Percentiles rank a stretch among this genome's conserved stretches.
These are phyloP conservation scores for Chironomus riparius DNA, from an alignment of 2,888 invertebrate genomes.

Conservation along the genomic window DNA sequence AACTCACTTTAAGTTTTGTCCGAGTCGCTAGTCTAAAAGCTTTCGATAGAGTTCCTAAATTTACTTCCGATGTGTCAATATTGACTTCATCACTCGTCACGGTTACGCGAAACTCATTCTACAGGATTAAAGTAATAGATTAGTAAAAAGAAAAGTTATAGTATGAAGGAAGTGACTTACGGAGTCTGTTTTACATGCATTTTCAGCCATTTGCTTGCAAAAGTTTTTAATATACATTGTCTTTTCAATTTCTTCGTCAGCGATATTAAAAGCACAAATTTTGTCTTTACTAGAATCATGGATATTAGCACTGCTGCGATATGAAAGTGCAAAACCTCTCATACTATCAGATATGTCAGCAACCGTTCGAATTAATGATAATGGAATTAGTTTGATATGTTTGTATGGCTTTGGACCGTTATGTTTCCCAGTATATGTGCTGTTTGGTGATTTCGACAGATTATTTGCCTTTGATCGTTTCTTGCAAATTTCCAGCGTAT, in stretches of 20 bases:
- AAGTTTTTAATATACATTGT: conserved; percentile 68
- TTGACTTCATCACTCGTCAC: conserved; percentile 61
- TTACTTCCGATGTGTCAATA: conserved; percentile 80
- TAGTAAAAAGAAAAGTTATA: not conserved
- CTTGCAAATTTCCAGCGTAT: conserved; percentile 87
- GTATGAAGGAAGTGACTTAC: conserved; percentile 47
- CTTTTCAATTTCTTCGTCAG: conserved; percentile 76
- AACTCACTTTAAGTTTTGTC: conserved; percentile 62
- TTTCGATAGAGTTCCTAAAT: conserved; percentile 78
- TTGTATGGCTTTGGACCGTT: conserved; percentile 73
- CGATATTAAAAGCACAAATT: conserved; percentile 77
- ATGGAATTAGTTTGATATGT: conserved; percentile 80
- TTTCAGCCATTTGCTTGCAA: conserved; percentile 86
- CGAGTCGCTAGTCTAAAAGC: conserved; percentile 82
- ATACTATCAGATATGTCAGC: conserved; percentile 85
- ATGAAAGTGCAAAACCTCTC: conserved; percentile 70
- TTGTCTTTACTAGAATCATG: conserved; percentile 73
- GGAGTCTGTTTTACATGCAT: conserved; percentile 85
- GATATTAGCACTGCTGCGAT: conserved; percentile 63
- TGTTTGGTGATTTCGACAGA: conserved; percentile 60
- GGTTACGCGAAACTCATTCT: conserved; percentile 73
- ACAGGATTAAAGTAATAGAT: conserved; percentile 33
- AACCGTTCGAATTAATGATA: conserved; percentile 82
- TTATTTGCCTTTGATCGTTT: conserved; percentile 69
- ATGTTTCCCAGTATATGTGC: conserved; percentile 50